Conservation (phyloP, 1,140 invertebrate genomes). For the Schlechtendalia chinensis region DNA sequence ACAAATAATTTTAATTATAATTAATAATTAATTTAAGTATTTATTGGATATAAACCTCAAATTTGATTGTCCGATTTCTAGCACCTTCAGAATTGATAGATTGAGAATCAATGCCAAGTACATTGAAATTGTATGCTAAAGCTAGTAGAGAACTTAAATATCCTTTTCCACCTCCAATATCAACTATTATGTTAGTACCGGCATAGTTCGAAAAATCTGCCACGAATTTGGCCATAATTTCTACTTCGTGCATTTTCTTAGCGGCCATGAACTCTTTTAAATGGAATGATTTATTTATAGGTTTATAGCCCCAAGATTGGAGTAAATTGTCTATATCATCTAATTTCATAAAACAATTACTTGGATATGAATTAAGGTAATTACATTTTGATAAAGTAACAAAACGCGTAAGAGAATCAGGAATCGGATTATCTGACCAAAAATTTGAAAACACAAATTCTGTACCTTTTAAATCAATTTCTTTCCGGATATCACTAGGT, state of each 20-base stretch:
- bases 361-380: conserved; percentile 11
- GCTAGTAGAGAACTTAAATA: conserved; percentile 75
- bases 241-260: conserved; percentile 83
- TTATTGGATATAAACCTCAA: conserved; percentile 57
- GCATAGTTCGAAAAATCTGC: conserved; percentile 55
- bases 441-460: conserved; percentile 21
- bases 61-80: conserved; percentile 61
- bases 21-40: neutral
- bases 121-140: conserved; percentile 68
- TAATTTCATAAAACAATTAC: conserved; percentile 49
- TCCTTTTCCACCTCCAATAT: conserved; percentile 84
- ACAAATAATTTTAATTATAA: too few species aligned
- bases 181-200: conserved; percentile 63
- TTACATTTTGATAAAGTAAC: conserved; percentile 8
- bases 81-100: conserved; percentile 66
- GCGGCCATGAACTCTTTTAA: conserved; percentile 58
- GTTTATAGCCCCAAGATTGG: conserved; percentile 57
- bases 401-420: conserved; percentile 27
- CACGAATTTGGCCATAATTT: conserved; percentile 62
- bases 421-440: conserved; percentile 31
- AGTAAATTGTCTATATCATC: conserved; percentile 55
- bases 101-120: conserved; percentile 77
- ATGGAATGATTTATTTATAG: conserved; percentile 56
- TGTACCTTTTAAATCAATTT: conserved; percentile 56
- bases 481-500: conserved; percentile 59